These are phyloP conservation scores for Tortricodes alternella DNA, from an alignment of 2,888 invertebrate species.

Conservation along the genomic window DNA sequence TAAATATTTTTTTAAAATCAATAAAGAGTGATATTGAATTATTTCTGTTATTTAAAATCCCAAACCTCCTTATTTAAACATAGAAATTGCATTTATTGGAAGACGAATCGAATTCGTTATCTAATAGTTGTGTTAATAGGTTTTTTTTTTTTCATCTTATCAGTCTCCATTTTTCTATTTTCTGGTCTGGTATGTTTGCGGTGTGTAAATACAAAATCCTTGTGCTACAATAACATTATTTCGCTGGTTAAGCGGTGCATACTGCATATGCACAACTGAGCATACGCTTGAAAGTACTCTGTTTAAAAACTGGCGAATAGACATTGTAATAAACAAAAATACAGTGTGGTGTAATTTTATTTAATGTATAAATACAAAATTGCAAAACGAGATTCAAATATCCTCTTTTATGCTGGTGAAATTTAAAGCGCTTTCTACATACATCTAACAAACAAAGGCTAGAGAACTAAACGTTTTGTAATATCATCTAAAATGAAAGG, in stretches of 20 bases:
- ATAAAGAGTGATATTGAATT: slow-evolving; percentile 80
- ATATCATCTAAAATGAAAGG: not conserved
- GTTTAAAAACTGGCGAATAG: slow-evolving; percentile 3
- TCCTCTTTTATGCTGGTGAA: slow-evolving; percentile 28
- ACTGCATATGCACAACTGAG: slow-evolving; percentile 1
- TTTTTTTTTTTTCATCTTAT: no score
- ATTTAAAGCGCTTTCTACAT: slow-evolving; percentile 18
- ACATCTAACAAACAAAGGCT: slow-evolving; percentile 18
- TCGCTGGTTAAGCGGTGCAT: slow-evolving; percentile 1
- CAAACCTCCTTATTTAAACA: not conserved
- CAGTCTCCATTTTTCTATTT: no score
- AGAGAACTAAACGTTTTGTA: not conserved
- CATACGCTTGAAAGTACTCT: slow-evolving; percentile 11
- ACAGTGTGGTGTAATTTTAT: slow-evolving; percentile 16
- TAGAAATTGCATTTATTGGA: not conserved
- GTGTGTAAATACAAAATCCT: no score
- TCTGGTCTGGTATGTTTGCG: not conserved
- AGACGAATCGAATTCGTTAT: no score
- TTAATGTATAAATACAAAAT: slow-evolving; percentile 44
- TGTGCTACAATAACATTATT: not conserved
- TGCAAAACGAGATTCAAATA: slow-evolving; percentile 47
- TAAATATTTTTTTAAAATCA: slow-evolving; percentile 82
- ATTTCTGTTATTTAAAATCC: slow-evolving; percentile 43
- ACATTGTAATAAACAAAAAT: slow-evolving; percentile 1
- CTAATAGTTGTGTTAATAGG: no score